Conservation (phyloP, 2,888 invertebrate species). For the Brachynemurus nebulosus region DNA sequence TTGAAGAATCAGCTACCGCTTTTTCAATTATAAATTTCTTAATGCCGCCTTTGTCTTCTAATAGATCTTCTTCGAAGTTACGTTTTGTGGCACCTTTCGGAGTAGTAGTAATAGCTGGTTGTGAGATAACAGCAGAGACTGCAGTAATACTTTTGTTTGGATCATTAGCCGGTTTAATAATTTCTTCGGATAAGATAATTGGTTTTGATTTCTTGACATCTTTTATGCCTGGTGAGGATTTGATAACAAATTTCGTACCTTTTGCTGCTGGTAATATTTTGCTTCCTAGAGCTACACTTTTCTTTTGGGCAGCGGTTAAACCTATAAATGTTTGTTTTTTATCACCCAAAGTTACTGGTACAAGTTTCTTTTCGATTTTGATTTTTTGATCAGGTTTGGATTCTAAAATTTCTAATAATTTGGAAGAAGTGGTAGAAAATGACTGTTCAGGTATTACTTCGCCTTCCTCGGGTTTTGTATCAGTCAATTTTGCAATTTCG, state of each 20-base stretch:
- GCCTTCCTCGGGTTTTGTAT: constrained; percentile 14
- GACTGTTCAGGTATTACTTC: constrained; percentile 21
- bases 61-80: neutral
- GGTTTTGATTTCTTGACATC: constrained; percentile 22
- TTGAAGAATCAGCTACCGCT: constrained; percentile 13
- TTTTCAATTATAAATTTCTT: constrained; percentile 30
- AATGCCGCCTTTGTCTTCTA: constrained; percentile 29
- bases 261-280: constrained; percentile 3
- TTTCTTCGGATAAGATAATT: constrained; percentile 29
- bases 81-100: neutral
- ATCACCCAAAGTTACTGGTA: neutral
- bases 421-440: constrained; percentile 36
- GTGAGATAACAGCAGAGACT: no score
- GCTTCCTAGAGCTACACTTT: constrained; percentile 3
- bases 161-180: constrained; percentile 25
- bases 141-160: constrained; percentile 24
- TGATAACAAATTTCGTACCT: constrained; percentile 17
- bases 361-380: constrained; percentile 11
- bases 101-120: no score
- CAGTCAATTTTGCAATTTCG: constrained; percentile 21
- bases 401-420: constrained; percentile 41
- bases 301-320: constrained; percentile 2
- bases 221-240: constrained; percentile 12
- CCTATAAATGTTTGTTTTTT: constrained; percentile 2
- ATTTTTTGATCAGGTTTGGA: constrained; percentile 29